These are phyloP conservation scores for Bagarius yarrelli DNA, from an alignment of 2,113 vertebrate species.

Conservation along the genomic window DNA sequence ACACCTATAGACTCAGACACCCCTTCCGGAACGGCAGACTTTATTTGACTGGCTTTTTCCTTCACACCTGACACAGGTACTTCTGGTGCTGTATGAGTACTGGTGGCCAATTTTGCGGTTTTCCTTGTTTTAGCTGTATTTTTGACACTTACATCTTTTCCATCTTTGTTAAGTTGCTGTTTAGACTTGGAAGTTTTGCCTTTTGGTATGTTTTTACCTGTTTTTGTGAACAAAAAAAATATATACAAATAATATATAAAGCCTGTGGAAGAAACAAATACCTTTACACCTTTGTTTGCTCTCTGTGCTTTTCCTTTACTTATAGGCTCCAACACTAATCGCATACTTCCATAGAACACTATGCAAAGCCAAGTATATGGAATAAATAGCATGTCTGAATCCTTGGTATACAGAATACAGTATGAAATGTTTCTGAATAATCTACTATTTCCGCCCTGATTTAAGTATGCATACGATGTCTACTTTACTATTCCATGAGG, in stretches of 20 bases:
- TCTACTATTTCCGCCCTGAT: no score
- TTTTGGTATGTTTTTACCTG: conserved; percentile 24
- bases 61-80: background rate
- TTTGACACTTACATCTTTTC: background rate
- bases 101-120: background rate
- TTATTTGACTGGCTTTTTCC: conserved; percentile 12
- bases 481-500: no score
- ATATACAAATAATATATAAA: background rate
- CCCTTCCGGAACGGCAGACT: background rate
- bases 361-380: no score
- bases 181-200: conserved; percentile 12
- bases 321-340: no score
- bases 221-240: background rate
- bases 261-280: background rate
- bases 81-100: background rate
- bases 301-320: no score
- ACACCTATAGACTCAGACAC: background rate
- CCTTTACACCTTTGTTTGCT: no score
- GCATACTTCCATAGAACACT: no score
- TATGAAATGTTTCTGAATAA: no score
- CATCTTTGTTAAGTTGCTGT: background rate
- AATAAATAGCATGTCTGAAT: no score
- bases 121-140: conserved; percentile 17
- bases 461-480: no score
- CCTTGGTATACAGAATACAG: no score